Percentiles rank a stretch among this genome's conserved stretches.
phyloP scores from a whole-genome alignment of 2,113 vertebrate species.

The Myocastor coypus region DNA sequence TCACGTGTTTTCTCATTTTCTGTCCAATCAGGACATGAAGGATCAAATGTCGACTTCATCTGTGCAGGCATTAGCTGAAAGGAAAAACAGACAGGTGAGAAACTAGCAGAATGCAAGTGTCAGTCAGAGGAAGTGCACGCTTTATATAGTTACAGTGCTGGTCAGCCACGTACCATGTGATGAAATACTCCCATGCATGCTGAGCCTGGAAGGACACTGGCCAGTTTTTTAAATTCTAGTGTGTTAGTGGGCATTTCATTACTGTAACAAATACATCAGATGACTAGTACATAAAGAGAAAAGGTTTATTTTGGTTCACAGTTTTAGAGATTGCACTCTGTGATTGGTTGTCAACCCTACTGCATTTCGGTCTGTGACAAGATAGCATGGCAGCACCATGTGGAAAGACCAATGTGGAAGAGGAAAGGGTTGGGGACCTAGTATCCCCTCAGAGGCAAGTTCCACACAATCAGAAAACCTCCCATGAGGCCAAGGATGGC shows the following conservation, averaged over 20 bases:
- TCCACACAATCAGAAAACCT: neutral
- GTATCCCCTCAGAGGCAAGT: neutral
- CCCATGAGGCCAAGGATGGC: neutral
- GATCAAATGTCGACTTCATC: slow-evolving; percentile 95
- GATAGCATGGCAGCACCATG: neutral
- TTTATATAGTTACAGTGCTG: neutral
- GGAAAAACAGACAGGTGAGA: slow-evolving; percentile 94
- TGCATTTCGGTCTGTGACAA: neutral
- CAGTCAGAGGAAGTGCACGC: neutral
- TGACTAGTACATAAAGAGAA: neutral
- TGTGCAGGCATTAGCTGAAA: slow-evolving; percentile 89
- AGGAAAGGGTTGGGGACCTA: neutral
- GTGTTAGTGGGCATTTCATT: neutral
- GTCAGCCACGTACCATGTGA: neutral
- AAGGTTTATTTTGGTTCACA: neutral
- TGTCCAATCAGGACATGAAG: slow-evolving; percentile 94
- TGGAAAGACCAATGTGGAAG: neutral
- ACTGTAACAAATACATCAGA: neutral
- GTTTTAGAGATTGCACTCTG: neutral
- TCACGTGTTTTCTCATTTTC: slow-evolving; percentile 67
- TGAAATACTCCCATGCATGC: neutral
- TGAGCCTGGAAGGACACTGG: neutral
- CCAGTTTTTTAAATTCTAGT: neutral
- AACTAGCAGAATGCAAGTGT: neutral
- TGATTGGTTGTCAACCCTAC: neutral